A percentile compares a stretch with the other conserved stretches of the same genome.
Evolutionary conservation across 2,113 vertebrate species (phyloP).

Genomic region (Macrotis lagotis): DNA sequence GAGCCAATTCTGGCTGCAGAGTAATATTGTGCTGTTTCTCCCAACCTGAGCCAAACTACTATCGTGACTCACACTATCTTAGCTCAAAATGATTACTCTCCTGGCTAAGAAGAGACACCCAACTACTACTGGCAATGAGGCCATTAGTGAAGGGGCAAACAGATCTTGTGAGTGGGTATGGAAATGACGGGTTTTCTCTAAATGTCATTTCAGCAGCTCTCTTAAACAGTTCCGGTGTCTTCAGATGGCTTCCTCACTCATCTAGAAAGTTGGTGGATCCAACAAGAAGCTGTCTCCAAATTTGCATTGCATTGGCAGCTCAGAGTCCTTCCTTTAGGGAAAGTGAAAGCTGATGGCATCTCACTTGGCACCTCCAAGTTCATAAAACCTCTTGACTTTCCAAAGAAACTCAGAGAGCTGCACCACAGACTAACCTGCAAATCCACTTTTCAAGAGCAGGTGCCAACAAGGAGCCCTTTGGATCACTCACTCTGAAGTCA

Average conservation of each 20-base stretch:
- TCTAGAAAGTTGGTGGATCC: not conserved
- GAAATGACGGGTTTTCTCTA: constrained; percentile 62
- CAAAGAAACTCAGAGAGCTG: constrained; percentile 6
- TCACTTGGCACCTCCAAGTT: constrained; percentile 16
- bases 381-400: constrained; percentile 7
- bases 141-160: constrained; percentile 70
- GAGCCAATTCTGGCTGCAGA: constrained; percentile 75
- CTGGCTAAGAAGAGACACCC: constrained; percentile 77
- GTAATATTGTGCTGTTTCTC: constrained; percentile 78
- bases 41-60: constrained; percentile 78
- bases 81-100: constrained; percentile 79
- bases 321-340: not conserved
- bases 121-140: constrained; percentile 74
- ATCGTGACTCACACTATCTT: constrained; percentile 79
- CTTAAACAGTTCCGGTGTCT: constrained; percentile 9
- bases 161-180: constrained; percentile 46
- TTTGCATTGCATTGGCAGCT: not conserved
- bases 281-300: not conserved
- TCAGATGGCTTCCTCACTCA: not conserved
- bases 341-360: constrained; percentile 20
- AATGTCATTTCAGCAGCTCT: constrained; percentile 69
- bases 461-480: not conserved
- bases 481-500: not conserved
- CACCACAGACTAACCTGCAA: constrained; percentile 1
- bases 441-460: not conserved